These are phyloP conservation scores for Branchellion lobata DNA, from an alignment of 2,888 invertebrate genomes.

Conservation along the genomic window DNA sequence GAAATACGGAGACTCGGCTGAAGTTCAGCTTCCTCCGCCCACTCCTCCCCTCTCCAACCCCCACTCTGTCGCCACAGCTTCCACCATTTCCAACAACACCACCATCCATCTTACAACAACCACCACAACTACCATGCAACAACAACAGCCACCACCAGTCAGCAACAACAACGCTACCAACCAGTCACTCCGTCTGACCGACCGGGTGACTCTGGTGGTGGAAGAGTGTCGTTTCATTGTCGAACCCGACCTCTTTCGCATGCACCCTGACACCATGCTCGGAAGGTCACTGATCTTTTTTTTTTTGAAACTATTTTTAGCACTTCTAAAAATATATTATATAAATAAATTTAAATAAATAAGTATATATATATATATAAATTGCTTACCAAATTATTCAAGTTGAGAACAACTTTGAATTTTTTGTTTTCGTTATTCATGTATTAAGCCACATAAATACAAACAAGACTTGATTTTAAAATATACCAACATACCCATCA, in stretches of 20 bases:
- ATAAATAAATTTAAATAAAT: too few relatives aligned
- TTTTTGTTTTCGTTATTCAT: too few relatives aligned
- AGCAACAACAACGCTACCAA: constrained; percentile 24
- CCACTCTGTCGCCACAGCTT: background rate
- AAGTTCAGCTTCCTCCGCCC: background rate
- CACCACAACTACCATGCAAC: constrained; percentile 10
- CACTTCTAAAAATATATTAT: too few relatives aligned
- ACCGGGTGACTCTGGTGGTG: constrained; percentile 72
- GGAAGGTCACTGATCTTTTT: constrained; percentile 71
- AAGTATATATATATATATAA: too few relatives aligned
- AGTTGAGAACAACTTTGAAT: too few relatives aligned
- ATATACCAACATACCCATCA: too few relatives aligned
- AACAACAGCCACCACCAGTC: background rate
- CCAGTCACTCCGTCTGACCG: constrained; percentile 30
- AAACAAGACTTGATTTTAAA: too few relatives aligned
- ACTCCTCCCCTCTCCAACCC: background rate
- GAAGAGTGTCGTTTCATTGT: constrained; percentile 92
- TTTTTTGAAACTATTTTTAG: too few relatives aligned
- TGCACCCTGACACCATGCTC: constrained; percentile 96
- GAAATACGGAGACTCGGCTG: background rate
- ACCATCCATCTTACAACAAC: constrained; percentile 1
- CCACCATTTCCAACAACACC: constrained; percentile 12
- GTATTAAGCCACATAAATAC: too few relatives aligned
- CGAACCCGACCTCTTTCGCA: constrained; percentile 86
- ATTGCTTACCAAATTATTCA: too few relatives aligned